Evolutionary conservation across 2,888 invertebrate species (phyloP), one percentile per base, ranked within the genome.

Genomic region (Strigamia crassipes): DNA sequence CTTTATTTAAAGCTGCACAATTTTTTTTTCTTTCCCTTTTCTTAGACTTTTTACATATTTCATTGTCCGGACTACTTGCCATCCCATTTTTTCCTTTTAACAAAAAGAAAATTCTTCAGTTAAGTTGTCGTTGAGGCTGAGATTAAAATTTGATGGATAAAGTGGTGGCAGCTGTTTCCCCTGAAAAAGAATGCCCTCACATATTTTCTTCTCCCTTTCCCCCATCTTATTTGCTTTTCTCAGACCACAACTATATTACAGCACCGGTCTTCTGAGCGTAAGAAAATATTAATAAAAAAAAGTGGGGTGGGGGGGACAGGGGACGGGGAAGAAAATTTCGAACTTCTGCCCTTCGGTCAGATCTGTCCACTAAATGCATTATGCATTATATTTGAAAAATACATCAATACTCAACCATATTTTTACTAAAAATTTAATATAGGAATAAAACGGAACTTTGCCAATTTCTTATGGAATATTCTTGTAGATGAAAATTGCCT

Each of bases 81-180:
- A 12, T 66, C 61, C 61, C 21, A 12, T 66, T 66, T 66, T 66
- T 9, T 66, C 18, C 12, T 18, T 12, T 66, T 27, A 27, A 66
- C 61, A 66, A 21, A n/a, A 38, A 38, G 27, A 38, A 21, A 12
- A n/a, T 66, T 66, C 61, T 23, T 18, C 3, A 66, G 61, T 66
- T 66, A 66, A 66, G 61, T 66, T 66, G 61, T 46, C 46, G 46
- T 66, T 66, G 61, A 66, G 21, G 61, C 61, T 66, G 61, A 66
- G 61, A 66, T 66, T 66, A 66, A 66, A 66, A 66, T 66, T 66
- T 66, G 61, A 66, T 66, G 61, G 61, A 66, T 66, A 66, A 66
- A 66, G 61, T 66, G 61, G 61, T 66, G 61, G 61, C 61, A 66
- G 61, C 61, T 66, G 61, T 66, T 66, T 1, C 61, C 61, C 23